phyloP scores from a whole-genome alignment of 64 coral and sea anemone species.

The Platygyra sinensis region DNA sequence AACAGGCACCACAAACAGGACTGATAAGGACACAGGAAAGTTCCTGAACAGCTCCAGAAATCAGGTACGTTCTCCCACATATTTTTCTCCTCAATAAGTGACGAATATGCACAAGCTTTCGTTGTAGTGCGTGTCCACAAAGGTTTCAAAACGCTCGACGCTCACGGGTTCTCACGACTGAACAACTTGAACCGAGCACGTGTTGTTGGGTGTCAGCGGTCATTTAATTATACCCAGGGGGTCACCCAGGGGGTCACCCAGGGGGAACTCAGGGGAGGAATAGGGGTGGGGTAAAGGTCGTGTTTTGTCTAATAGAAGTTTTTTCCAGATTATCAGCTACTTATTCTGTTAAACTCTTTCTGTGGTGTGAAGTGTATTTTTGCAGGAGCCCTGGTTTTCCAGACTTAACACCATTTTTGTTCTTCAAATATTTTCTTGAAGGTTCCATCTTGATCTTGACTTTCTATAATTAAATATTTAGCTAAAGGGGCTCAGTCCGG shows the following conservation, averaged over 20 bases:
- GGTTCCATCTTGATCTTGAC: too few species aligned
- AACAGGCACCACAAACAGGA: constrained; percentile 78
- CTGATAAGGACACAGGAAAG: constrained; percentile 83
- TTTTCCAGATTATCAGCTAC: too few species aligned
- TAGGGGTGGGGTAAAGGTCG: too few species aligned
- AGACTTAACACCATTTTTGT: too few species aligned
- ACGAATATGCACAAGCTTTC: background rate
- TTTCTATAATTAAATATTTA: too few species aligned
- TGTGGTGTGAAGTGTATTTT: too few species aligned
- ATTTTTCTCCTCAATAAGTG: background rate
- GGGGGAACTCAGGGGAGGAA: background rate
- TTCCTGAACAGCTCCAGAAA: constrained; percentile 85
- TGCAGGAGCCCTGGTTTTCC: too few species aligned
- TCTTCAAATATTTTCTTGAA: too few species aligned
- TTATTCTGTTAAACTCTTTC: too few species aligned
- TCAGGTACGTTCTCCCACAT: constrained; percentile 84
- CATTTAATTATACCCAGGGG: background rate
- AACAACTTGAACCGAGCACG: background rate
- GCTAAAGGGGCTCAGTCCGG: too few species aligned
- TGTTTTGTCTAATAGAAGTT: too few species aligned
- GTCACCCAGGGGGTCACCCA: too few species aligned
- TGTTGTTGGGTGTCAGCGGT: constrained; percentile 1
- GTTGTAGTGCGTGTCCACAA: background rate
- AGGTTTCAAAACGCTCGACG: background rate
- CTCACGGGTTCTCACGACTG: background rate